These are phyloP conservation scores for Macaca nemestrina DNA, from an alignment of 2,113 vertebrate species.

Conservation along the genomic window DNA sequence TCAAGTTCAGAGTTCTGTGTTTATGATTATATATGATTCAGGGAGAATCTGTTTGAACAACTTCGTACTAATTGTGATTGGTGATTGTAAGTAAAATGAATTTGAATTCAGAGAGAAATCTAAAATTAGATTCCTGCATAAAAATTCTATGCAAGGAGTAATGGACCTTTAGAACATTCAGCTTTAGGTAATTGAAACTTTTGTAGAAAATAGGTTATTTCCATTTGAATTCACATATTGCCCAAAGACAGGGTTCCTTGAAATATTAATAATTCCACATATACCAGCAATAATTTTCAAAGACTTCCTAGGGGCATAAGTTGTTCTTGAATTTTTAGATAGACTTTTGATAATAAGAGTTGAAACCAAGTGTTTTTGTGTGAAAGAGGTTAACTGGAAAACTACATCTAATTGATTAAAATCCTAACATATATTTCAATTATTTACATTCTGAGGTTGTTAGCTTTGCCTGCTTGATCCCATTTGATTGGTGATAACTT, in stretches of 20 bases:
- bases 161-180: background rate
- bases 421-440: background rate
- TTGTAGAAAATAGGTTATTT: background rate
- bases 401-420: background rate
- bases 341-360: background rate
- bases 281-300: background rate
- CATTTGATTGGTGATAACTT: background rate
- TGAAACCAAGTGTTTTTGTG: slow-evolving; percentile 2
- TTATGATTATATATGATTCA: background rate
- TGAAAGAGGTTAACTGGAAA: background rate
- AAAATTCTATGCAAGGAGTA: background rate
- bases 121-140: background rate
- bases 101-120: background rate
- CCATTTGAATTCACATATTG: background rate
- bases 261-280: background rate
- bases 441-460: background rate
- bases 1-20: background rate
- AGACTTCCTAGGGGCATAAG: background rate
- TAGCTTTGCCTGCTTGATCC: background rate
- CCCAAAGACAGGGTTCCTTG: background rate
- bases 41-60: background rate
- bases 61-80: background rate
- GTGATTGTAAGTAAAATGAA: background rate
- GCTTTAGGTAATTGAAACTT: background rate
- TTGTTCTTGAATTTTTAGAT: background rate